These are phyloP conservation scores for Temnothorax unifasciatus DNA, from an alignment of 2,888 invertebrate species.

Conservation along the genomic window DNA sequence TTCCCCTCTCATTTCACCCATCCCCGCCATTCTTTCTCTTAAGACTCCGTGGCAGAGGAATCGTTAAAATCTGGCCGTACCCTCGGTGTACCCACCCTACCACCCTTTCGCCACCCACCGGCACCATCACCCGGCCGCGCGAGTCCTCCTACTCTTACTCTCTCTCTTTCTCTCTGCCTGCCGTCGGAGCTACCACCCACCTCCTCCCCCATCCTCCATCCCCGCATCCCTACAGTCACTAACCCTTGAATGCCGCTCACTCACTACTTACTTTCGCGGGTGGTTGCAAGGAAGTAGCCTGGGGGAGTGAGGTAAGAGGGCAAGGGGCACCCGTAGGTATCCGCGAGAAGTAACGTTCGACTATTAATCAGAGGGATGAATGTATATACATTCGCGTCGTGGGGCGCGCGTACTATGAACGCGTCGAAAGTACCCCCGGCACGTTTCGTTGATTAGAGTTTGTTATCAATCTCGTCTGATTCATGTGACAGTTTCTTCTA, in stretches of 20 bases:
- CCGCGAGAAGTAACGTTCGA: conserved; percentile 73
- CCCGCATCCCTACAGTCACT: conserved; percentile 86
- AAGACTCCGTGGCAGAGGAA: conserved; percentile 86
- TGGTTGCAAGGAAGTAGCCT: conserved; percentile 64
- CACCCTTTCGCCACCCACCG: conserved; percentile 60
- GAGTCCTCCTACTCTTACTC: conserved; percentile 65
- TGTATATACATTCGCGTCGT: conserved; percentile 51
- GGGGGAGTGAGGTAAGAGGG: conserved; percentile 64
- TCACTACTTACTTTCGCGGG: conserved; percentile 83
- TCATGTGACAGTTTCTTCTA: neutral
- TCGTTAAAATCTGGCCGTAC: conserved; percentile 87
- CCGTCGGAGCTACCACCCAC: conserved; percentile 74
- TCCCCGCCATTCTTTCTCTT: conserved; percentile 86
- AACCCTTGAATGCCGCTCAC: conserved; percentile 84
- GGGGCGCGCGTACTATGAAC: conserved; percentile 22
- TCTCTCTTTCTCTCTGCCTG: conserved; percentile 58
- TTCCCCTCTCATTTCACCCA: conserved; percentile 84
- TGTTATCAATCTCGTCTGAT: conserved; percentile 39
- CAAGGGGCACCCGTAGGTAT: conserved; percentile 70
- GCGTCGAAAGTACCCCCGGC: conserved; percentile 7
- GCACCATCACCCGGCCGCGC: conserved; percentile 66
- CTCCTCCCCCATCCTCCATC: conserved; percentile 84
- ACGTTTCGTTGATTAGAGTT: conserved; percentile 44
- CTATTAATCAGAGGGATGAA: conserved; percentile 79
- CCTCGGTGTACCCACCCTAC: conserved; percentile 78